Evolutionary conservation across 2,797 vertebrate species (phyloP).

Genomic region (Melanotaenia maccullochi): DNA sequence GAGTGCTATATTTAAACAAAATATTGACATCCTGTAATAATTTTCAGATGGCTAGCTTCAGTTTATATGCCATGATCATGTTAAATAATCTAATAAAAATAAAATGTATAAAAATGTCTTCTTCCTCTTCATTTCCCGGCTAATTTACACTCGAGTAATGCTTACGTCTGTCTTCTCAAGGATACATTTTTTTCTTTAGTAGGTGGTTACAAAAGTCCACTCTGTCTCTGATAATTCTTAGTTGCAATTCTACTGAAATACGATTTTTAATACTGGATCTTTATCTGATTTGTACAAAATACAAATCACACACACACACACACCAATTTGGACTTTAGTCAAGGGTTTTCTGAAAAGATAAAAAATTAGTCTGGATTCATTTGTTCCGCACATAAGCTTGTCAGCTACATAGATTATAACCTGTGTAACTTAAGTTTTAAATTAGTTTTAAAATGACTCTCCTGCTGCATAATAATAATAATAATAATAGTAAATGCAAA

Average conservation of each 20-base stretch:
- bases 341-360: too few species aligned
- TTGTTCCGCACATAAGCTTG: not conserved
- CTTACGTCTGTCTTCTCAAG: too few species aligned
- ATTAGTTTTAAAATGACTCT: too few species aligned
- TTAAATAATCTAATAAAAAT: too few species aligned
- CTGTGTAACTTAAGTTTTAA: too few species aligned
- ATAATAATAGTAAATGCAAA: not conserved
- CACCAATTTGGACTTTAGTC: too few species aligned
- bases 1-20: not conserved
- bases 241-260: not conserved
- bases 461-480: not conserved
- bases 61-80: not conserved
- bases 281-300: not conserved
- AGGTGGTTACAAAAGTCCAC: too few species aligned
- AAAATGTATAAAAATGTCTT: too few species aligned
- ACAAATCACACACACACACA: not conserved
- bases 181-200: too few species aligned
- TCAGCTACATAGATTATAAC: not conserved
- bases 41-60: conserved; percentile 16
- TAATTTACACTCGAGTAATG: too few species aligned
- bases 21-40: not conserved
- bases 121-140: too few species aligned
- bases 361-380: not conserved
- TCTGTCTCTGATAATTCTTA: not conserved
- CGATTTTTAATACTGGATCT: not conserved